Evolutionary conservation across 2,797 vertebrate species (phyloP).

Genomic region (Lycodopsis pacificus): DNA sequence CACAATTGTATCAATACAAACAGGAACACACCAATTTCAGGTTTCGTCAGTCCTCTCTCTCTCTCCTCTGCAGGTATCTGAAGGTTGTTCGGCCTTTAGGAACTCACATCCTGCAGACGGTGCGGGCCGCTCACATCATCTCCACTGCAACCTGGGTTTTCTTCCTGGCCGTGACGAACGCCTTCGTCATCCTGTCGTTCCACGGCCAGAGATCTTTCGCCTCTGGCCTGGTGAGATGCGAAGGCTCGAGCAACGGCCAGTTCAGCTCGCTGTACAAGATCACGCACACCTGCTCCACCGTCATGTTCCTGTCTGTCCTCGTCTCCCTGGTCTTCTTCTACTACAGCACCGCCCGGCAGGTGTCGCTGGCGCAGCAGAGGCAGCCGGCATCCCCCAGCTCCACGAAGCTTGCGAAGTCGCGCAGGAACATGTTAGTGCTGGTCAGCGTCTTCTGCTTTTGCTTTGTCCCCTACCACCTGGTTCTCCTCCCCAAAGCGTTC

Average conservation of each 20-base stretch:
- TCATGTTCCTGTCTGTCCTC: constrained; percentile 71
- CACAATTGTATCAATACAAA: background rate
- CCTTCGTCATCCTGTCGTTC: constrained; percentile 64
- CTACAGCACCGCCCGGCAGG: constrained; percentile 52
- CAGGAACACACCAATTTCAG: background rate
- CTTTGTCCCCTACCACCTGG: constrained; percentile 81
- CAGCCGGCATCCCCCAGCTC: constrained; percentile 24
- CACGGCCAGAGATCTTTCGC: fast-evolving
- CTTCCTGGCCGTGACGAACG: constrained; percentile 41
- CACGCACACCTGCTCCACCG: constrained; percentile 50
- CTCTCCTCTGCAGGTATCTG: constrained; percentile 72
- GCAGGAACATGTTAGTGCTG: constrained; percentile 79
- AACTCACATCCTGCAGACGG: constrained; percentile 64
- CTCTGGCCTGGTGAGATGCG: constrained; percentile 15
- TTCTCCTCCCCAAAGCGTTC: constrained; percentile 75
- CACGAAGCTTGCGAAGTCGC: constrained; percentile 65
- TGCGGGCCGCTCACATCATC: constrained; percentile 49
- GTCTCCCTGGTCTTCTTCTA: constrained; percentile 75
- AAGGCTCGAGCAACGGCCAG: constrained; percentile 27
- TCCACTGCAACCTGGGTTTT: constrained; percentile 70
- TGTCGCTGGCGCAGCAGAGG: constrained; percentile 48
- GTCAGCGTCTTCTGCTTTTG: constrained; percentile 81
- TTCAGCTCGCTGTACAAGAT: constrained; percentile 54
- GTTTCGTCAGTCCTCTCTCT: background rate
- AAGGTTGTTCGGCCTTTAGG: constrained; percentile 76